Base-by-base conservation (phyloP, 35 echinoderm and acorn worm species). In the Eucidaris tribuloides region DNA sequence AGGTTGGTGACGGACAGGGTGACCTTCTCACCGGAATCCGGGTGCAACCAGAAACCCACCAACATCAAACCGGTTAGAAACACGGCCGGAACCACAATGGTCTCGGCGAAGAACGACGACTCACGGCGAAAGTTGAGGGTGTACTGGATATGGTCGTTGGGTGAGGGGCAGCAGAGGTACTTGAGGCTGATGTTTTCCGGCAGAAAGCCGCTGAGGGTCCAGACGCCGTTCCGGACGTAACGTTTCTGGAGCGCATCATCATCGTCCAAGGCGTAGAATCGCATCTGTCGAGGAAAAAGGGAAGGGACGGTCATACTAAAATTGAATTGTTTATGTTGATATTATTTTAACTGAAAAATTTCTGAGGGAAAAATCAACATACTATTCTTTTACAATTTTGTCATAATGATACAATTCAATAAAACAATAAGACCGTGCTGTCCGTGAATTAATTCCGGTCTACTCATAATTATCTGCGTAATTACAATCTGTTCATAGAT, bases 1-100 rank as follows among this genome's bases (percentile, higher is more conserved):
- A 92, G 77, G 18, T 87, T 92, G 90, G 38, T 92, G 1, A 87
- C 71, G 19, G 83, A 46, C 6, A 92, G 55, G 13, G 90, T 60
- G 34, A 92, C 41, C 43, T 92, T 92, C 57, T 92, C 90, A 22
- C 90, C 90, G 17, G 77, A 87, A 25, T 92, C 83, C 0, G 90
- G 84, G 23, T 81, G 90, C 22, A 92, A 50, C 7, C 42, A 31
- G 38, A 92, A 92, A 1, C 62, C 90, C 15, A 77, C 38, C 5
- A 87, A 7, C 42, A 61, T 74, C 3, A 92, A 20, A 3, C 62
- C 11, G 0, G 90, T 88, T 1, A 92, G 52, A 3, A 87, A 29
- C 7, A 42, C 41, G 42, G 62, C 66, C 0, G 90, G 90, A 1
- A 92, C 15, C 19, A 82, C 38, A 14, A 64, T 37, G 7, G 62